Evolutionary conservation across 2,113 vertebrate species (phyloP).

Genomic region (Chionomys nivalis): DNA sequence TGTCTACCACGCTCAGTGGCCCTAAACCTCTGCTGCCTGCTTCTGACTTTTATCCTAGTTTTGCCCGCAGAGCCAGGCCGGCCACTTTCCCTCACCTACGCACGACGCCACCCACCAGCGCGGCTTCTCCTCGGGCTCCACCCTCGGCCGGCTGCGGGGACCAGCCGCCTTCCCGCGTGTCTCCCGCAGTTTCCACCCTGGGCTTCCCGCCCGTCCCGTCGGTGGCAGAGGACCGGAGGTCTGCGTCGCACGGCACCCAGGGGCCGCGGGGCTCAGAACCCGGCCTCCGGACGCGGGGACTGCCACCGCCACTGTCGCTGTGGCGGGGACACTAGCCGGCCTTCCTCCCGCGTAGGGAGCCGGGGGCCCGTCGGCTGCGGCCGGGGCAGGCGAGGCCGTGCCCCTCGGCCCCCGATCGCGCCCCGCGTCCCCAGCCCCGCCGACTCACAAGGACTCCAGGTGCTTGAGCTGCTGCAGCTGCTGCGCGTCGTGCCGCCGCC

Average conservation of each 20-base stretch:
- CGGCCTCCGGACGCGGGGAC: not conserved
- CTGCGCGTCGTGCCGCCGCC: slow-evolving; percentile 10
- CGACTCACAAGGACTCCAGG: slow-evolving; percentile 15
- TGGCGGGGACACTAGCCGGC: not conserved
- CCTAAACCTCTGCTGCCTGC: not conserved
- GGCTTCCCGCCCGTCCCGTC: not conserved
- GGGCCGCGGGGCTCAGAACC: not conserved
- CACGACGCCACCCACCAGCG: not conserved
- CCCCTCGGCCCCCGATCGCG: not conserved
- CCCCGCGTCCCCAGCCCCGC: not conserved
- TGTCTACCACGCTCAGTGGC: not conserved
- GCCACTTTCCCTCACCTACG: not conserved
- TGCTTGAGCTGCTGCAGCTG: slow-evolving; percentile 15
- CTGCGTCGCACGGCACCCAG: not conserved
- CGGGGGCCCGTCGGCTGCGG: not conserved
- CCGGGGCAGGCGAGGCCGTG: not conserved
- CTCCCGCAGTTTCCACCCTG: not conserved
- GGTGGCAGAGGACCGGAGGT: not conserved
- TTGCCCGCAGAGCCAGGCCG: not conserved
- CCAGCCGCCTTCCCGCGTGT: not conserved
- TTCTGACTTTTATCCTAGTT: not conserved
- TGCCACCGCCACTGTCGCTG: not conserved
- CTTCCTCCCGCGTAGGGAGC: not conserved
- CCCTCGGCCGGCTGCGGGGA: not conserved
- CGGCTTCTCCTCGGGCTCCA: not conserved